Percentiles rank a stretch among this genome's conserved stretches.
Evolutionary conservation across 1,140 invertebrate genomes (phyloP).

Genomic region (Drosophila hydei): DNA sequence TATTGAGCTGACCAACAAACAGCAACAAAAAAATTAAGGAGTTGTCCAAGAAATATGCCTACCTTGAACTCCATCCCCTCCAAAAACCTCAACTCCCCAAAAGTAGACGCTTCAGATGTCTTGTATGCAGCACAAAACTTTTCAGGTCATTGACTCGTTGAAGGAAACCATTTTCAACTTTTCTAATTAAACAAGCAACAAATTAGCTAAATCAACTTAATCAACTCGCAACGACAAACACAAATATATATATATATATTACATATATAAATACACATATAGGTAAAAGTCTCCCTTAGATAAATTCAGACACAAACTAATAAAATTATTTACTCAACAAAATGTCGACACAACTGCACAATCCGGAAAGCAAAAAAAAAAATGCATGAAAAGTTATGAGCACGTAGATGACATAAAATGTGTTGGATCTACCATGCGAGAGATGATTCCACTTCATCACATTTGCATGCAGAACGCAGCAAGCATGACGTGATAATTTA

Average conservation of each 20-base stretch:
- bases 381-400: slow-evolving; percentile 63
- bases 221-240: slow-evolving; percentile 34
- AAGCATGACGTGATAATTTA: slow-evolving; percentile 63
- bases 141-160: slow-evolving; percentile 26
- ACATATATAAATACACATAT: background rate
- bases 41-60: no score
- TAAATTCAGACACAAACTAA: slow-evolving; percentile 45
- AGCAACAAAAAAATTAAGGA: background rate
- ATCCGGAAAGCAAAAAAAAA: slow-evolving; percentile 12
- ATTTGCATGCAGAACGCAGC: slow-evolving; percentile 40
- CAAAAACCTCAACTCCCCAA: background rate
- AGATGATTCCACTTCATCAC: background rate
- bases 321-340: slow-evolving; percentile 51
- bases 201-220: slow-evolving; percentile 25
- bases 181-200: slow-evolving; percentile 64
- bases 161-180: slow-evolving; percentile 45
- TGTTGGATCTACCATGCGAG: background rate
- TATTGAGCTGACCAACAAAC: background rate
- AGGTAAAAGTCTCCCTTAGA: background rate
- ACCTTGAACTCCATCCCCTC: background rate
- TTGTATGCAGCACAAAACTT: slow-evolving; percentile 4
- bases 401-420: slow-evolving; percentile 72
- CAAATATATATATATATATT: background rate
- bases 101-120: background rate
- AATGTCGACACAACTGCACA: no score